Percentiles rank a stretch among this genome's conserved stretches.
Evolutionary conservation across 2,797 vertebrate genomes (phyloP).

Genomic region (Sparidentex hasta): DNA sequence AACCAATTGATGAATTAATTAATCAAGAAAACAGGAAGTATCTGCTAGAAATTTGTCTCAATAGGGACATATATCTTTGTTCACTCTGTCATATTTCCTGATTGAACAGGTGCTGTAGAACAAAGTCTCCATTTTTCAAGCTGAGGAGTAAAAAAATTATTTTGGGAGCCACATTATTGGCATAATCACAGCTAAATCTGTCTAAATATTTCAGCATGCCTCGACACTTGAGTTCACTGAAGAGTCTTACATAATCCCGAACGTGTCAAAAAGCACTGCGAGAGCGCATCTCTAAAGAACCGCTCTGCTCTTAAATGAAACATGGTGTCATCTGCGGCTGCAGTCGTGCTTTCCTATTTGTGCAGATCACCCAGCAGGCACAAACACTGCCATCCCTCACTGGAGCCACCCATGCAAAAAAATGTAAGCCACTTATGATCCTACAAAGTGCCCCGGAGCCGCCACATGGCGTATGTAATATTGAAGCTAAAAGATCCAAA

Average conservation of each 20-base stretch:
- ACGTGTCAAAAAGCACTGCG: background rate
- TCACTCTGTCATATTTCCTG: background rate
- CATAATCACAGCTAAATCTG: constrained; percentile 12
- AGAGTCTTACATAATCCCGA: constrained; percentile 5
- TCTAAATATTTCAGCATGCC: constrained; percentile 21
- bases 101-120: background rate
- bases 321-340: constrained; percentile 7
- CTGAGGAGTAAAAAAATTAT: background rate
- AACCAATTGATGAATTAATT: background rate
- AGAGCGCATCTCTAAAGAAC: background rate
- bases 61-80: background rate
- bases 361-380: constrained; percentile 1
- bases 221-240: constrained; percentile 10
- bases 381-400: background rate
- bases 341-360: background rate
- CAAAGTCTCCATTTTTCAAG: background rate
- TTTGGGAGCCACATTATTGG: background rate
- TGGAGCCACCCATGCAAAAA: constrained; percentile 21
- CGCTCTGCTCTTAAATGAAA: constrained; percentile 14
- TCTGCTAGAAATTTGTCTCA: background rate
- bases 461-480: background rate
- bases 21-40: background rate
- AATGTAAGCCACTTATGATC: constrained; percentile 18
- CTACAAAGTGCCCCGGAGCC: background rate
- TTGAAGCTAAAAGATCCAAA: constrained; percentile 17